These are phyloP conservation scores for Temnopleurus reevesii DNA, from an alignment of 53 echinoderm and acorn worm genomes.

Conservation along the genomic window DNA sequence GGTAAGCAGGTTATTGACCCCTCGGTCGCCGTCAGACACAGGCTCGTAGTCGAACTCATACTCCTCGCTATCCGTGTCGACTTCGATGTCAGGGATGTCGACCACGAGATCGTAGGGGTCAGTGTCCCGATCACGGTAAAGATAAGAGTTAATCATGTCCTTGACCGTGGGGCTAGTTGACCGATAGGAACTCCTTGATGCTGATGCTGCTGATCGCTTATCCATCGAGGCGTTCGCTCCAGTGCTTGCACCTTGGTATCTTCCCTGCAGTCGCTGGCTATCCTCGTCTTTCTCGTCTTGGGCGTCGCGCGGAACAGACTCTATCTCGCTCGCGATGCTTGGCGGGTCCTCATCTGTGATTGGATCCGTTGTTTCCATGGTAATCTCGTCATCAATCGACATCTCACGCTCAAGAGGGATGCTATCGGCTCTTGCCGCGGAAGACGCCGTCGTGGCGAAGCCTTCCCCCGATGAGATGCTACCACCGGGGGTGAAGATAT, in stretches of 20 bases:
- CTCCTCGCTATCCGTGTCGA: slow-evolving; percentile 43
- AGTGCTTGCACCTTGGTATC: background rate
- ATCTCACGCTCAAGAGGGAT: slow-evolving; percentile 20
- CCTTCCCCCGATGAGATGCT: slow-evolving; percentile 46
- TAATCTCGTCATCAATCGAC: slow-evolving; percentile 54
- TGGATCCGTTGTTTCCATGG: slow-evolving; percentile 57
- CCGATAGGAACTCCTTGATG: slow-evolving; percentile 45
- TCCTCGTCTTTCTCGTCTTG: background rate
- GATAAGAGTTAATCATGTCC: slow-evolving; percentile 31
- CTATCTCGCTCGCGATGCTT: slow-evolving; percentile 49
- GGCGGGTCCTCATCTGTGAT: slow-evolving; percentile 49
- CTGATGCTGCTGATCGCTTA: slow-evolving; percentile 42
- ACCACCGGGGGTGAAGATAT: slow-evolving; percentile 12
- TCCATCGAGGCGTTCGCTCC: slow-evolving; percentile 51
- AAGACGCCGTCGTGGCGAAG: background rate
- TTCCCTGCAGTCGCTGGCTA: background rate
- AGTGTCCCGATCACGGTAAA: slow-evolving; percentile 21
- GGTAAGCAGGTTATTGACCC: slow-evolving; percentile 49
- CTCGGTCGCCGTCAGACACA: slow-evolving; percentile 7
- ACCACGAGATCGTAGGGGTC: slow-evolving; percentile 47
- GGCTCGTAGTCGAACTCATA: slow-evolving; percentile 48
- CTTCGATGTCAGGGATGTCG: slow-evolving; percentile 52
- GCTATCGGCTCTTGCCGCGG: slow-evolving; percentile 25
- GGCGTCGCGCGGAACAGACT: slow-evolving; percentile 42
- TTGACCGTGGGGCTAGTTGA: slow-evolving; percentile 30